Base-by-base conservation (phyloP, 2,888 invertebrate genomes). In the Drosophila rellima region DNA sequence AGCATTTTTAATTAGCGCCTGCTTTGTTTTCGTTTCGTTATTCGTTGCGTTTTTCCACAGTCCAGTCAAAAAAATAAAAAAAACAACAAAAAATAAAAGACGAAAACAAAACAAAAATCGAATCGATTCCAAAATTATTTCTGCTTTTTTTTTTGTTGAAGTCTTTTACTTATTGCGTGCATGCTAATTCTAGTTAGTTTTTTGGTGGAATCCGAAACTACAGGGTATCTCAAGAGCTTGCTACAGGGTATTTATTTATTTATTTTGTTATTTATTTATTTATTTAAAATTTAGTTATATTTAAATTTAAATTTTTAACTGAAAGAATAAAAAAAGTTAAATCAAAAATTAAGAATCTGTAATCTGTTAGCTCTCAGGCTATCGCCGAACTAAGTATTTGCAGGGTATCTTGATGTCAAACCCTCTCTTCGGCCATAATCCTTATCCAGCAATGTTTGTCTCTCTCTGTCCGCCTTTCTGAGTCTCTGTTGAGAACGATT, bases 1-100 rank as follows among this genome's bases (percentile, higher is more conserved):
- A 90, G 86, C 91, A 90, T 91, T 92, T 91, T 92, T 92, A 92
- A 92, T 92, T 92, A 92, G 92, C 91, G 92, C 91, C 86, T 89
- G 80, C 89, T 92, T 88, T 91, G 90, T 91, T 92, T 92, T 92
- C 91, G 86, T 84, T 90, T 89, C 80, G 75, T 82, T 87, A 78
- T 91, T 92, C 91, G 91, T 85, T 87, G 82, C 88, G 80, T 80
- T 80, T 79, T 70, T 52, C 54, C 54, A 57, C 52, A 57, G 42
- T 31, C 62, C 33, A 33, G n/a, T 13, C 29, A n/a, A 42, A 48
- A 42, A 47, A 44, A 44, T n/a, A 15, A 2, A 7, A 39, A 18
- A 40, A 59, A 42, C 6, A 55, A 33, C 11, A 15, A 35, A 51
- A 59, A 42, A 55, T 29, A 11, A 18, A 40, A 51, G 55, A 42